phyloP scores from a whole-genome alignment of 1,140 invertebrate genomes.

The Pogonognathellus flavescens region DNA sequence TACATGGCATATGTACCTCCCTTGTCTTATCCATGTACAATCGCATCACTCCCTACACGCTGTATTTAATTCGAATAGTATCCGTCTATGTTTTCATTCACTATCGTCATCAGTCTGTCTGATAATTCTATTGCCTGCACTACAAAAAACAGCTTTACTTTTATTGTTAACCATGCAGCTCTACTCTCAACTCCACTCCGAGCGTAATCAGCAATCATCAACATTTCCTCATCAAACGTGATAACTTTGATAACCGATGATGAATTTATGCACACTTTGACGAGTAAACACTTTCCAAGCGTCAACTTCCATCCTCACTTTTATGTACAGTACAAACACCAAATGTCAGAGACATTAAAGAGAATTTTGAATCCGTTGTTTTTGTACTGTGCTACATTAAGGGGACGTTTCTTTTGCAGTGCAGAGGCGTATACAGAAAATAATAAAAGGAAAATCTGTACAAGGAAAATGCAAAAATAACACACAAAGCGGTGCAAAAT shows the following conservation, averaged over 20 bases:
- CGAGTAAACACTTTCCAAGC: not conserved
- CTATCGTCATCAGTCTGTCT: not conserved
- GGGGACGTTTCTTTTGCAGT: too few relatives aligned
- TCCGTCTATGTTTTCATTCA: not conserved
- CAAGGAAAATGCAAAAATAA: too few relatives aligned
- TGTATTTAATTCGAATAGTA: constrained; percentile 20
- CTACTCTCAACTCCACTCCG: constrained; percentile 4
- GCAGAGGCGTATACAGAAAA: too few relatives aligned
- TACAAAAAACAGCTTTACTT: not conserved
- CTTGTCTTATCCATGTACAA: constrained; percentile 39
- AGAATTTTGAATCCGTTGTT: too few relatives aligned
- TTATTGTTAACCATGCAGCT: constrained; percentile 32
- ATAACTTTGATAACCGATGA: not conserved
- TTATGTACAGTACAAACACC: too few relatives aligned
- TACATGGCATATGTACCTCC: constrained; percentile 32
- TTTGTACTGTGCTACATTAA: too few relatives aligned
- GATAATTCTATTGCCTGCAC: not conserved
- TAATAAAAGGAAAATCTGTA: too few relatives aligned
- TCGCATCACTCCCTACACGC: constrained; percentile 22
- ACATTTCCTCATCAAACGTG: constrained; percentile 44
- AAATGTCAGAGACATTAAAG: too few relatives aligned
- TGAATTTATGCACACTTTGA: constrained; percentile 23
- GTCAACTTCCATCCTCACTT: constrained; percentile 1
- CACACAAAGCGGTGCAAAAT: too few relatives aligned
- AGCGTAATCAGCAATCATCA: not conserved